Base-by-base conservation (phyloP, 2,113 vertebrate genomes). In the Plestiodon gilberti region DNA sequence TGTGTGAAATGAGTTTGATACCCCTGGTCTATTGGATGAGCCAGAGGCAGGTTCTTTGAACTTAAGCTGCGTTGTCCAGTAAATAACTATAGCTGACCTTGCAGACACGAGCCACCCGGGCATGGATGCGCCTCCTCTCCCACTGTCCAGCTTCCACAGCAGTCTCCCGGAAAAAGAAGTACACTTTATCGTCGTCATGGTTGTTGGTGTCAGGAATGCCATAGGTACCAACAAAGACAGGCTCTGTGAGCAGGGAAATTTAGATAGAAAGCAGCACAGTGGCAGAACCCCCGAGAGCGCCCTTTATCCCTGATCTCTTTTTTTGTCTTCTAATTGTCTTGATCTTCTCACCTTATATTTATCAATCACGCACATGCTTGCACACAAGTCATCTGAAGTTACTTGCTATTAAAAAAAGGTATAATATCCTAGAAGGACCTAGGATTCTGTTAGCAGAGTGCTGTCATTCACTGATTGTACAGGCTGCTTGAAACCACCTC, bases 91-190 rank as follows among this genome's bases (percentile, higher is more conserved):
- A 87, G 91, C 80, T 84, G 83, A 98, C 98, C 97, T 98, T 98
- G 96, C 98, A 98, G 91, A 98, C 97, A 25, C 97, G 95, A 2
- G 97, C 98, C 88, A 98, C 98, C 0, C 98, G 96, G 89, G 97
- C 97, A 0, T 98, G 97, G 87, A 97, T 91, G 84, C 95, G 96
- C 86, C 91, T 90, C 87, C 43, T 85, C 90, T 98, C 97, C 96
- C 97, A 96, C 91, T 96, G 96, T 9, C 95, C 96, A 0, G 96
- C 95, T 91, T 98, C 97, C 92, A 96, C 89, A 2, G 97, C 97
- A 0, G 89, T 95, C 95, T 98, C 98, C 1, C 95, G 97, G 93
- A 98, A 97, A 95, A 98, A 98, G 92, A 98, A 92, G 93, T 98
- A 98, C 43, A 98, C 93, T 89, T 98, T 98, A 90, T 98, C 98